Percentiles rank a stretch among this genome's conserved stretches.
Conservation (phyloP, 2,797 vertebrate species). For the Pseudomugil tenellus region DNA sequence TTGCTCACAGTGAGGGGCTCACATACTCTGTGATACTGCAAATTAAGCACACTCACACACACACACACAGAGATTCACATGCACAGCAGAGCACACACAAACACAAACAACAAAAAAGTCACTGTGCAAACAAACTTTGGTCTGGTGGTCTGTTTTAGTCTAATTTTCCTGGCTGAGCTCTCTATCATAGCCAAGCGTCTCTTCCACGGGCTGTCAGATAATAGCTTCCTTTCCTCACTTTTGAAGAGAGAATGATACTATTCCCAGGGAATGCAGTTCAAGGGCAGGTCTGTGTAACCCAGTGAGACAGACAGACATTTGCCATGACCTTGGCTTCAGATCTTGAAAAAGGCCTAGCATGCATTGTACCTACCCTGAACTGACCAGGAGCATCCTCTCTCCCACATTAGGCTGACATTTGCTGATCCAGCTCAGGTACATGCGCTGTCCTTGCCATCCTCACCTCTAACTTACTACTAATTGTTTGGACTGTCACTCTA, state of each 20-base stretch:
- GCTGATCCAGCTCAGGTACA: constrained; percentile 64
- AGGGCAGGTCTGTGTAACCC: constrained; percentile 82
- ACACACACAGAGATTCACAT: constrained; percentile 18
- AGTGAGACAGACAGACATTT: constrained; percentile 74
- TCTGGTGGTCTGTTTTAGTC: constrained; percentile 71
- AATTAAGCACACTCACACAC: constrained; percentile 53
- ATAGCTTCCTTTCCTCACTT: constrained; percentile 81
- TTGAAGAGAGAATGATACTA: constrained; percentile 83
- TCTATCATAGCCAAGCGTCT: constrained; percentile 69
- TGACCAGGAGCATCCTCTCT: constrained; percentile 69
- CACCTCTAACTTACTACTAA: constrained; percentile 52
- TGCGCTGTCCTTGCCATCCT: constrained; percentile 67
- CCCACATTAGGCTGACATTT: constrained; percentile 61
- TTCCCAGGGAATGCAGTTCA: constrained; percentile 83
- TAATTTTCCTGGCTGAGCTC: constrained; percentile 74
- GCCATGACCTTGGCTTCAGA: constrained; percentile 80
- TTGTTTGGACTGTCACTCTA: constrained; percentile 49
- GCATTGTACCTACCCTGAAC: constrained; percentile 66
- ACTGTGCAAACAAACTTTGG: constrained; percentile 80
- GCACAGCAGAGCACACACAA: constrained; percentile 43
- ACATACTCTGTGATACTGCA: constrained; percentile 70
- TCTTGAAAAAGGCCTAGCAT: constrained; percentile 69
- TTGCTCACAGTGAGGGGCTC: constrained; percentile 79
- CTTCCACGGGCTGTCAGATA: constrained; percentile 77
- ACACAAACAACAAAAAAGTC: constrained; percentile 81